Base-by-base conservation (phyloP, 2,113 vertebrate species). In the Hylia prasina region DNA sequence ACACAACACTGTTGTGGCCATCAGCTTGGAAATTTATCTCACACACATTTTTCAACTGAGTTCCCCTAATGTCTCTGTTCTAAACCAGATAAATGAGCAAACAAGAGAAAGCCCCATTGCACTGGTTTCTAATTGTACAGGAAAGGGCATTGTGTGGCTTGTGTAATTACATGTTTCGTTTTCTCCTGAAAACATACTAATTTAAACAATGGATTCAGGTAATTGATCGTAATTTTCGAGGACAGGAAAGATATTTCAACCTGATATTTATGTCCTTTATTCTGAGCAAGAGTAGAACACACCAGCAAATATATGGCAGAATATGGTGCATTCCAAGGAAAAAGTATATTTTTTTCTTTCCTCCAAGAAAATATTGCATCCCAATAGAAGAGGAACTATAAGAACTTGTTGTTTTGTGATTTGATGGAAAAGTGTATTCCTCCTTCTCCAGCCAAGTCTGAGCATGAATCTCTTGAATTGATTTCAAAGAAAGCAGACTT, bases 381-480 rank as follows among this genome's bases (percentile, higher is more conserved):
- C 40, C 42, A 51, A 23, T 17, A 82, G 66, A 79, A 69, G 11
- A 92, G 47, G 35, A 91, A 4, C 7, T 39, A 33, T 17, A 57
- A 76, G 70, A 68, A 76, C 54, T 93, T 68, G 8, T 47, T 56
- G 68, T 87, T 92, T 72, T 80, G 72, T 81, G 20, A 72, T 91
- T 80, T 91, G 65, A 82, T 85, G 42, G 94, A 75, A 90, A 84
- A 75, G 18, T 57, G 10, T 66, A 50, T 72, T 50, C 30, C 47
- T 93, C 65, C 51, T 23, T 42, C 60, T 83, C 33, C 73, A 95
- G 65, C 69, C 87, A 93, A 85, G n/a, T 14, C 95, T 78, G 64
- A 90, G 72, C 51, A 81, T 75, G 63, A 93, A 89, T 82, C 44
- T 85, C 90, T 60, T 83, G 85, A 94, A 90, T 11, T 63, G 90